A percentile compares a stretch with the other conserved stretches of the same genome.
Evolutionary conservation across 2,888 invertebrate genomes (phyloP).

Genomic region (Seira ritae): DNA sequence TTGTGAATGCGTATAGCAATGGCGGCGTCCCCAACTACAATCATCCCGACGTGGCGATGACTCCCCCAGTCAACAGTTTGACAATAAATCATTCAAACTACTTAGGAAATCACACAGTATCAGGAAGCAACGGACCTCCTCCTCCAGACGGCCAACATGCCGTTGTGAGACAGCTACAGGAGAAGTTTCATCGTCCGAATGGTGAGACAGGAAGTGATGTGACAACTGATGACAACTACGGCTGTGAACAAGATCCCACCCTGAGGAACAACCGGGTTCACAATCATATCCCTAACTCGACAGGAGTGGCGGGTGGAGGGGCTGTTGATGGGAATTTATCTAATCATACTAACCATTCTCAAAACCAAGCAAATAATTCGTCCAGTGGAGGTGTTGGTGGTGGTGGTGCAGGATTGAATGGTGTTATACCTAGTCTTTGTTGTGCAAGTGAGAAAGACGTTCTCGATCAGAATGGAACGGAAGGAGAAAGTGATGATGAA

Average conservation of each 20-base stretch:
- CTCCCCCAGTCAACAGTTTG: constrained; percentile 56
- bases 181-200: constrained; percentile 58
- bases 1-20: constrained; percentile 49
- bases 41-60: constrained; percentile 47
- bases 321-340: constrained; percentile 43
- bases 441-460: constrained; percentile 56
- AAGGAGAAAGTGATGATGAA: constrained; percentile 61
- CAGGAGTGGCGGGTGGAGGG: constrained; percentile 37
- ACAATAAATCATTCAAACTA: constrained; percentile 58
- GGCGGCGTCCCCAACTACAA: constrained; percentile 29
- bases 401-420: constrained; percentile 36
- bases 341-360: constrained; percentile 47
- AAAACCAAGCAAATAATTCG: constrained; percentile 45
- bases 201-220: constrained; percentile 42
- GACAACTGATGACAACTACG: constrained; percentile 46
- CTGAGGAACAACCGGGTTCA: constrained; percentile 37
- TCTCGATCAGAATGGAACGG: constrained; percentile 61
- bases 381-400: constrained; percentile 40
- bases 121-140: not conserved
- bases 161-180: constrained; percentile 68
- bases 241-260: constrained; percentile 44
- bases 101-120: constrained; percentile 48
- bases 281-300: constrained; percentile 29
- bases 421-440: constrained; percentile 48
- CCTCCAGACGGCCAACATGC: constrained; percentile 53